Percentiles rank a stretch among this genome's conserved stretches.
Evolutionary conservation across 2,888 invertebrate genomes (phyloP).

Genomic region (Himalopsyche anomala): DNA sequence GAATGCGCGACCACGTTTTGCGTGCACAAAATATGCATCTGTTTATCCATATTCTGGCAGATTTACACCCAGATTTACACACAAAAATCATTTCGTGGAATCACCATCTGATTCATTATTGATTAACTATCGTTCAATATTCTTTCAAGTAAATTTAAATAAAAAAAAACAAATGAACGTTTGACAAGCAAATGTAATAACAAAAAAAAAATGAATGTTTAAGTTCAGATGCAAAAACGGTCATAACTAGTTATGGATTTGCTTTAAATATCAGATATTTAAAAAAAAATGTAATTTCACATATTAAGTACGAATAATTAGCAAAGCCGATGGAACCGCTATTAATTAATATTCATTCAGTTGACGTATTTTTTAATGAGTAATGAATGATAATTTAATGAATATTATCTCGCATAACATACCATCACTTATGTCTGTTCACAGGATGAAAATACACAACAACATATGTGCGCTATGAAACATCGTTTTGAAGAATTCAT

Average conservation of each 20-base stretch:
- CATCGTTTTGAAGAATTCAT: background rate
- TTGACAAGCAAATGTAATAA: no score
- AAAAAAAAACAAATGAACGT: background rate
- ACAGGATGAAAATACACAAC: background rate
- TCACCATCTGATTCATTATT: no score
- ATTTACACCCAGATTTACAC: background rate
- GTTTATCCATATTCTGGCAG: background rate
- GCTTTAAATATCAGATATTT: no score
- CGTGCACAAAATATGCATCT: background rate
- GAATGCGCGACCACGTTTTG: slow-evolving; percentile 7
- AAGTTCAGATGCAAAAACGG: no score
- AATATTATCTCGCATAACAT: background rate
- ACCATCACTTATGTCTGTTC: background rate
- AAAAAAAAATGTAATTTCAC: no score
- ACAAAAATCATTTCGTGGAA: background rate
- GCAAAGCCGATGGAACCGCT: no score
- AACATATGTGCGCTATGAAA: background rate
- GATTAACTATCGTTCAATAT: no score
- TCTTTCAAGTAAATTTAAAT: background rate
- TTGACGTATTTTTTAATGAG: no score
- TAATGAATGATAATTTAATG: background rate
- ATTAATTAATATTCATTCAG: background rate
- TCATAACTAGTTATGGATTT: no score
- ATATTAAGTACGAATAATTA: no score
- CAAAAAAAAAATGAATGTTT: no score